Conservation (phyloP, 2,797 vertebrate genomes). For the Phyllotis vaccarum region DNA sequence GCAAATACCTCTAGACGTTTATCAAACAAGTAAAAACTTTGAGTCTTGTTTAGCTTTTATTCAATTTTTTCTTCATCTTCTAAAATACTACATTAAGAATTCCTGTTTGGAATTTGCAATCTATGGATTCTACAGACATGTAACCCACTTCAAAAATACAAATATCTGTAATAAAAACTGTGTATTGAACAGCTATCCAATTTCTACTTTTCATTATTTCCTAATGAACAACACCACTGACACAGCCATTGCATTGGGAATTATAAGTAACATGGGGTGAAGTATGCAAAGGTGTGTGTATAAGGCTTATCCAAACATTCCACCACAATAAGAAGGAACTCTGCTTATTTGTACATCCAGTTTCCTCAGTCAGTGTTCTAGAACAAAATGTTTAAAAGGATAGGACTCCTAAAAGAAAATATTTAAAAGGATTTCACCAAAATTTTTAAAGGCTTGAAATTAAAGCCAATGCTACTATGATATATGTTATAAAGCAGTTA, state of each 20-base stretch:
- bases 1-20: not conserved
- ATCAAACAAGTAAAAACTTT: not conserved
- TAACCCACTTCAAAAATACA: not conserved
- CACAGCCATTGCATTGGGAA: not conserved
- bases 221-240: not conserved
- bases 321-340: not conserved
- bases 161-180: not conserved
- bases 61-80: not conserved
- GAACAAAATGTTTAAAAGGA: not conserved
- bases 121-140: not conserved
- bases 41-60: not conserved
- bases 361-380: not conserved
- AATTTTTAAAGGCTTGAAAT: not conserved
- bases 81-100: not conserved
- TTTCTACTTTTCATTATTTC: not conserved
- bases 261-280: not conserved
- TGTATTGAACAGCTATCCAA: not conserved
- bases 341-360: not conserved
- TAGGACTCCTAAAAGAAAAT: not conserved
- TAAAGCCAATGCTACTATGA: not conserved
- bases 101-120: no score
- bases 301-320: not conserved
- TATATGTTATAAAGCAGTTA: not conserved
- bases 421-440: not conserved
- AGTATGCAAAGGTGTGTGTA: fast-evolving